Evolutionary conservation across 2,888 invertebrate genomes (phyloP).

Genomic region (Chaetoderma sp.): DNA sequence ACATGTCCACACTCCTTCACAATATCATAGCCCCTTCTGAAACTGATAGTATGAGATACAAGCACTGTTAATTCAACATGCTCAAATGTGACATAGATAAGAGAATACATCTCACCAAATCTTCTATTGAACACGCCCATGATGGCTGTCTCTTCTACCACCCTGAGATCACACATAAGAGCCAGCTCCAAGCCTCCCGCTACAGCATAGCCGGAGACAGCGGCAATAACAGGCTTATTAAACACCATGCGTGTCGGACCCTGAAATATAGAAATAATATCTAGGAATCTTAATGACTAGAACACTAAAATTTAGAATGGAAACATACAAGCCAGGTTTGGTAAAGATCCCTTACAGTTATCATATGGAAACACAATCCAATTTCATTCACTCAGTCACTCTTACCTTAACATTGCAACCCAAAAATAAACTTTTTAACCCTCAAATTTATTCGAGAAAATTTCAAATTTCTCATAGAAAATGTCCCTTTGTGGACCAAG

Average conservation of each 20-base stretch:
- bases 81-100: too few species aligned
- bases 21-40: too few species aligned
- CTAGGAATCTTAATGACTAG: background rate
- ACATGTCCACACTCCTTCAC: too few species aligned
- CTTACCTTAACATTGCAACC: too few species aligned
- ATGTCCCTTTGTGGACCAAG: too few species aligned
- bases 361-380: too few species aligned
- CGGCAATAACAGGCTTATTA: slow-evolving; percentile 90
- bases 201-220: slow-evolving; percentile 89
- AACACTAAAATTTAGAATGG: background rate
- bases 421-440: too few species aligned
- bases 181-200: slow-evolving; percentile 92
- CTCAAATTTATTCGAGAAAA: too few species aligned
- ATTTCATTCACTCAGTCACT: background rate
- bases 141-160: slow-evolving; percentile 87
- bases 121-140: slow-evolving; percentile 89
- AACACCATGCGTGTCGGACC: slow-evolving; percentile 78
- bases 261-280: slow-evolving; percentile 35
- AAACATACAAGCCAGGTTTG: background rate
- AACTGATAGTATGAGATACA: too few species aligned
- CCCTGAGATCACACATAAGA: slow-evolving; percentile 88
- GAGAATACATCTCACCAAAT: slow-evolving; percentile 78
- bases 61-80: too few species aligned
- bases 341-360: background rate
- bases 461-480: too few species aligned